Evolutionary conservation across 2,888 invertebrate genomes (phyloP), one percentile per base, ranked within the genome.

Genomic region (Hydrotaea diabolus): DNA sequence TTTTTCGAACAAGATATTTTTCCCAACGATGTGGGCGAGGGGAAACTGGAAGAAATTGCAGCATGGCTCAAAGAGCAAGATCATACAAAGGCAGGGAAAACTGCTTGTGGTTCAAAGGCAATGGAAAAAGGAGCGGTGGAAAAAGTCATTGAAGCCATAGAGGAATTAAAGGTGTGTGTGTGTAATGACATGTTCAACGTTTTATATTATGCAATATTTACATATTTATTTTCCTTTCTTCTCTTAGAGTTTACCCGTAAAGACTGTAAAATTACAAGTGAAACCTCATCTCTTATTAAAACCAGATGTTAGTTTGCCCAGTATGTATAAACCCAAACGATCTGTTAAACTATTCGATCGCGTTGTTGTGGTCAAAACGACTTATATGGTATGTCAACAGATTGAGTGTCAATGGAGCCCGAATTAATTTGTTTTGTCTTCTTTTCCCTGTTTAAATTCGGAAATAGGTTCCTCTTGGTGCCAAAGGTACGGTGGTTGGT

Each of bases 401-500:
- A 59, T 53, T 55, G 55, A 21, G 9, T 55, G 17, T 55, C n/a
- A n/a, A n/a, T n/a, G n/a, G n/a, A n/a, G n/a, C n/a, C 17, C n/a
- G 8, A 55, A 21, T 55, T 5, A n/a, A 7, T 53, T 53, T 39
- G 9, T 39, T 13, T 39, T 3, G 4, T 9, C 1, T 39, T 39
- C n/a, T 11, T 13, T 31, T 69, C 69, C 26, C 9, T 23, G 17
- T 49, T 2, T 4, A 17, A 17, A 77, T 9, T n/a, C n/a, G n/a
- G 36, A 43, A 21, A 2, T 55, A 91, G 90, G 92, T 97, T 17
- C 98, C 98, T 0, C 92, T 96, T 5, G 98, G 98, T 0, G 93
- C 95, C 11, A 94, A 95, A 85, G 99, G 99, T 36, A 98, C 97
- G 0, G 93, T 99, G 0, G 95, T 97, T n/a, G 97, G 94, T 0